Conservation (phyloP, 2,113 vertebrate genomes). For the Motacilla tschutschensis region DNA sequence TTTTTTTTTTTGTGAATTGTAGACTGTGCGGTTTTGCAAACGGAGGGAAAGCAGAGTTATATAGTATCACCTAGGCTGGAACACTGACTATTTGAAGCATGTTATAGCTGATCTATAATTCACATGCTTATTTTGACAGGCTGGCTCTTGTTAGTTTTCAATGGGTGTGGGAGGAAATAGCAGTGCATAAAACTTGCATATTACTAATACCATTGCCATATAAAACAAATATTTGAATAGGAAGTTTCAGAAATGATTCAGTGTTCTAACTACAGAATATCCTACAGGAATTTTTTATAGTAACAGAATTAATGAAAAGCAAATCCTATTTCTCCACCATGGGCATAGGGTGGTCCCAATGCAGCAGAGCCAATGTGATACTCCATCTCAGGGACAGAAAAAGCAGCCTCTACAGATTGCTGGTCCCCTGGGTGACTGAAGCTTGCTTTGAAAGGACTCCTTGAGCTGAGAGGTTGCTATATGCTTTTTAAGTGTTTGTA, state of each 20-base stretch:
- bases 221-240: conserved; percentile 76
- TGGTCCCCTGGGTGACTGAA: conserved; percentile 12
- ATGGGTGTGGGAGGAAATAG: conserved; percentile 74
- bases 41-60: not conserved
- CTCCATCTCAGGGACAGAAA: not conserved
- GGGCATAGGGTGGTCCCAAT: conserved; percentile 37
- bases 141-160: conserved; percentile 67
- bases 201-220: conserved; percentile 76
- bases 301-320: conserved; percentile 66
- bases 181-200: conserved; percentile 69
- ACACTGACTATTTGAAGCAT: conserved; percentile 52
- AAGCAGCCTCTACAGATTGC: conserved; percentile 25
- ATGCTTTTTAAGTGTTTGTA: conserved; percentile 30
- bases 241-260: conserved; percentile 75
- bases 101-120: conserved; percentile 62
- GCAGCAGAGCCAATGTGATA: conserved; percentile 14
- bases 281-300: conserved; percentile 73
- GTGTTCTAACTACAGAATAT: conserved; percentile 65
- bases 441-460: conserved; percentile 36
- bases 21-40: conserved; percentile 12
- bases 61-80: conserved; percentile 29
- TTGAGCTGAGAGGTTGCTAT: conserved; percentile 30
- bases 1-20: not conserved
- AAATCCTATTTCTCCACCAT: conserved; percentile 38
- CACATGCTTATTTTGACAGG: conserved; percentile 62